A percentile compares a stretch with the other conserved stretches of the same genome.
These are phyloP conservation scores for Oncorhynchus nerka DNA, from an alignment of 2,113 vertebrate genomes.

Conservation along the genomic window DNA sequence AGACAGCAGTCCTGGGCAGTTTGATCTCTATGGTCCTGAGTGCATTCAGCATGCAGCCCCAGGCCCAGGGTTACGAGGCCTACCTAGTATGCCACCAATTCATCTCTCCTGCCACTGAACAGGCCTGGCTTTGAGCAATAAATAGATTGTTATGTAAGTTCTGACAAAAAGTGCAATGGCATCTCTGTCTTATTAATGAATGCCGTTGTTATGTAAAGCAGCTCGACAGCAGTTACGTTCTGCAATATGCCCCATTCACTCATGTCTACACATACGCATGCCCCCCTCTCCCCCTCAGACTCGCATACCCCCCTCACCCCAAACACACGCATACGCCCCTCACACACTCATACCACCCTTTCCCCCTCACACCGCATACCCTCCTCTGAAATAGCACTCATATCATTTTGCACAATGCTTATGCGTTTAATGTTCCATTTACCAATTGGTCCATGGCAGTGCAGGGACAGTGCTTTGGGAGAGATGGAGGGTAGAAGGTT, in stretches of 20 bases:
- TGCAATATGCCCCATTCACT: too few relatives aligned
- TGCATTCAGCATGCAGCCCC: neutral
- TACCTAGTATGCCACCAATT: conserved; percentile 9
- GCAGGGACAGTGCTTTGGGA: neutral
- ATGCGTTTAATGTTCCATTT: neutral
- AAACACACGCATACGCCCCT: too few relatives aligned
- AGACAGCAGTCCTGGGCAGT: too few relatives aligned
- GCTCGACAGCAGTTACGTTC: neutral
- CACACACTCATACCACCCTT: too few relatives aligned
- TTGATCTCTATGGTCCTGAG: too few relatives aligned
- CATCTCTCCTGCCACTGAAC: conserved; percentile 20
- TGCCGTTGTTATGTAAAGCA: conserved; percentile 25
- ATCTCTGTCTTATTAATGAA: conserved; percentile 36
- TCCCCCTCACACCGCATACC: too few relatives aligned
- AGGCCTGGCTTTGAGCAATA: conserved; percentile 23
- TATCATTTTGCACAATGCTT: neutral
- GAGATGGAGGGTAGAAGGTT: neutral
- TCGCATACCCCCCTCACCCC: too few relatives aligned
- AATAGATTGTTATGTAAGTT: conserved; percentile 35
- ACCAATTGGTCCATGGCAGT: neutral
- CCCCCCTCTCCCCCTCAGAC: too few relatives aligned
- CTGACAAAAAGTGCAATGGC: conserved; percentile 16
- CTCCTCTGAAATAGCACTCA: too few relatives aligned
- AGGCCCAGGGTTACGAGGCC: conserved; percentile 5
- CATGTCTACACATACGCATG: too few relatives aligned